These are phyloP conservation scores for Papilio demoleus DNA, from an alignment of 2,888 invertebrate genomes.

Conservation along the genomic window DNA sequence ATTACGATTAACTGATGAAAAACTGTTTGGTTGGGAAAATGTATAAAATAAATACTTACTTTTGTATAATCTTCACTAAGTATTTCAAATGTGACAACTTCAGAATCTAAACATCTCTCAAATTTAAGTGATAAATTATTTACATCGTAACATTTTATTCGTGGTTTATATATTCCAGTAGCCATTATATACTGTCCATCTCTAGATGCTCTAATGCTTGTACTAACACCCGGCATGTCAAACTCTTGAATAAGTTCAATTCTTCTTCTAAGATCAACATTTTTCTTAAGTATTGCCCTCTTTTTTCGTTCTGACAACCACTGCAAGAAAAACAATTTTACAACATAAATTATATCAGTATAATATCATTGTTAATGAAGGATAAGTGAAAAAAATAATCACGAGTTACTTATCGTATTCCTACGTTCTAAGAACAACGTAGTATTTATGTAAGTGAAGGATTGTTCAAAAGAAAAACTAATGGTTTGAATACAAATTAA, in stretches of 20 bases:
- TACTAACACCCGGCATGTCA: slow-evolving; percentile 98
- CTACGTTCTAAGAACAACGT: not conserved
- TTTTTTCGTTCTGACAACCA: slow-evolving; percentile 94
- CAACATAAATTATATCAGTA: not conserved
- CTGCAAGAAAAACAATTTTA: slow-evolving; percentile 73
- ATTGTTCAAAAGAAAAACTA: not conserved
- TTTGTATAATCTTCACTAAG: slow-evolving; percentile 98
- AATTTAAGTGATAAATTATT: slow-evolving; percentile 98
- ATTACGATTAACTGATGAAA: not conserved
- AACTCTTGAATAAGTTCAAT: slow-evolving; percentile 99
- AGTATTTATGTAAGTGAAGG: not conserved
- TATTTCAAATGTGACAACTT: slow-evolving; percentile 96
- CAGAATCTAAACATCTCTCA: slow-evolving; percentile 98
- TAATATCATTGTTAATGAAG: not conserved
- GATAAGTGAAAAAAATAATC: not conserved
- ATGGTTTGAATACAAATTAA: slow-evolving; percentile 25
- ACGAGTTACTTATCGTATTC: not conserved
- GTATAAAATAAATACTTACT: slow-evolving; percentile 61
- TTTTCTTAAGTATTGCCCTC: slow-evolving; percentile 91
- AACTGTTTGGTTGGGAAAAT: not conserved
- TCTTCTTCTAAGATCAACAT: slow-evolving; percentile 94
- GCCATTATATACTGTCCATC: slow-evolving; percentile 97
- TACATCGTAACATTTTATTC: slow-evolving; percentile 98
- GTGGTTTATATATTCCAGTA: slow-evolving; percentile 97
- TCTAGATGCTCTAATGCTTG: slow-evolving; percentile 91